Conservation (phyloP, 2,888 invertebrate species). For the Harmothoe impar region DNA sequence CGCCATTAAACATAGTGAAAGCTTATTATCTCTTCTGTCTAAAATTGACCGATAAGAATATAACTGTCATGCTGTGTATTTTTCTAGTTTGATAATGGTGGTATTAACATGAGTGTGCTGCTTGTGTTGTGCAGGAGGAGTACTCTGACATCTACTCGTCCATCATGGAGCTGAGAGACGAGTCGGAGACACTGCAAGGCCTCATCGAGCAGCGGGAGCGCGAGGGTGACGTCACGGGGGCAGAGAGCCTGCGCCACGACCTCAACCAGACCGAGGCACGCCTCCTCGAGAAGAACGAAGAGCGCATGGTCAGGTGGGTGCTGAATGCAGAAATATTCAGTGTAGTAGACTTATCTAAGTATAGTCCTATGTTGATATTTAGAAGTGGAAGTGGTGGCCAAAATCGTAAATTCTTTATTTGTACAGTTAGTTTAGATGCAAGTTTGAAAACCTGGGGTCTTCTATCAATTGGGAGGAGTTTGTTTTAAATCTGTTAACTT, state of each 20-base stretch:
- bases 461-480: no score
- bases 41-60: no score
- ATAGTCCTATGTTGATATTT: not conserved
- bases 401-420: not conserved
- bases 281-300: conserved; percentile 78
- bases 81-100: no score
- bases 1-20: no score
- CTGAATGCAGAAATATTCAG: not conserved
- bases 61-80: no score
- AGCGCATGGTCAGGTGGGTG: conserved; percentile 70
- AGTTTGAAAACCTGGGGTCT: no score
- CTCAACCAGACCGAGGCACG: conserved; percentile 75
- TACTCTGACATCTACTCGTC: conserved; percentile 81
- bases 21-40: no score
- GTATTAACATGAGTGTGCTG: no score
- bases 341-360: not conserved
- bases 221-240: conserved; percentile 72
- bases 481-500: no score
- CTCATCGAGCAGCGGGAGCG: conserved; percentile 76
- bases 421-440: no score
- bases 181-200: conserved; percentile 76
- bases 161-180: conserved; percentile 80
- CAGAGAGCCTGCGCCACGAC: conserved; percentile 72
- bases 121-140: conserved; percentile 71
- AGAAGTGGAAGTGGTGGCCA: not conserved